Evolutionary conservation across 1,140 invertebrate species (phyloP).

Genomic region (Phthorimaea operculella): DNA sequence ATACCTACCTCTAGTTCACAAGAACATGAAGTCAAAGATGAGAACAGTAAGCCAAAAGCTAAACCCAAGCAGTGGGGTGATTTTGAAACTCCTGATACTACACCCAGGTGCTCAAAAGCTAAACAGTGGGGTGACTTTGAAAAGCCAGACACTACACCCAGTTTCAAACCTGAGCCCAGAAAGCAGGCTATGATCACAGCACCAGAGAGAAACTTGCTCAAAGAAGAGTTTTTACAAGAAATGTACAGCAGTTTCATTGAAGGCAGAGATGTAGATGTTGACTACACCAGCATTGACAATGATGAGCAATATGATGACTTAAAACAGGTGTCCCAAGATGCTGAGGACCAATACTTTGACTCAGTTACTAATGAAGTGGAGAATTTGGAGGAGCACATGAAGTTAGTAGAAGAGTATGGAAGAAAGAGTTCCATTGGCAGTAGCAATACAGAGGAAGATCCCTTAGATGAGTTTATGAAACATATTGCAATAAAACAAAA

Average conservation of each 20-base stretch:
- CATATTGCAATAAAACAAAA: slow-evolving; percentile 61
- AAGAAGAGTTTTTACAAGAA: slow-evolving; percentile 84
- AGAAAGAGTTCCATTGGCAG: slow-evolving; percentile 26
- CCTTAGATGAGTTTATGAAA: slow-evolving; percentile 80
- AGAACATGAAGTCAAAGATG: slow-evolving; percentile 22
- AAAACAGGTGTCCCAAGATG: slow-evolving; percentile 74
- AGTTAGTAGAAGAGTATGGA: slow-evolving; percentile 46
- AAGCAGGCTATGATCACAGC: slow-evolving; percentile 57
- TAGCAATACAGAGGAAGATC: slow-evolving; percentile 69
- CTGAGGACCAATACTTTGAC: slow-evolving; percentile 92
- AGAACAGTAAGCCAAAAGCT: slow-evolving; percentile 24
- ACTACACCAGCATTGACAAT: slow-evolving; percentile 82
- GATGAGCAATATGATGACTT: slow-evolving; percentile 85
- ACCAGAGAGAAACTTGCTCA: slow-evolving; percentile 74
- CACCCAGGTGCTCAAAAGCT: no score
- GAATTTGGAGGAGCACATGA: slow-evolving; percentile 57
- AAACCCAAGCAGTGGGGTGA: slow-evolving; percentile 61
- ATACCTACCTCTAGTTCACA: slow-evolving; percentile 18
- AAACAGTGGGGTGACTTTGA: slow-evolving; percentile 68
- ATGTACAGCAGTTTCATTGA: slow-evolving; percentile 91
- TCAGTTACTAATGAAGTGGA: slow-evolving; percentile 74
- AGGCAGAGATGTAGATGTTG: slow-evolving; percentile 85
- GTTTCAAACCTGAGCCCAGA: slow-evolving; percentile 29
- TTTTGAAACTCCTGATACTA: slow-evolving; percentile 54
- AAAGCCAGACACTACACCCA: slow-evolving; percentile 37